Conservation (phyloP, 2,113 vertebrate species). For the Orthochromis malagaraziensis region DNA sequence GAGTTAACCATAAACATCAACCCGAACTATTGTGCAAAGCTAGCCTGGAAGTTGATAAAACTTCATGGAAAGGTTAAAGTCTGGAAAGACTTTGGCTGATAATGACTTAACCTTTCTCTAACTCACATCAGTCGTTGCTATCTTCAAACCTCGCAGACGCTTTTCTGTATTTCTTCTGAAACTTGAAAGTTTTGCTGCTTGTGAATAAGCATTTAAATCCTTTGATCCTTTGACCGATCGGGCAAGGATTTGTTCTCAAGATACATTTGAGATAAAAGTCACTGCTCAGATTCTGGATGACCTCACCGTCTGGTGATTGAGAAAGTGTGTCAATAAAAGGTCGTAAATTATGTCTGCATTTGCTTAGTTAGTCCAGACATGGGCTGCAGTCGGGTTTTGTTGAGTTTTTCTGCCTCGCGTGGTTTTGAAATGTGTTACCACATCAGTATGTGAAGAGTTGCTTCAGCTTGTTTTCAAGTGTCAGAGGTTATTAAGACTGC, state of each 20-base stretch:
- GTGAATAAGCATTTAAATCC: not conserved
- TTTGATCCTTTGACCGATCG: conserved; percentile 21
- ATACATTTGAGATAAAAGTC: conserved; percentile 20
- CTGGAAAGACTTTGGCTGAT: conserved; percentile 1
- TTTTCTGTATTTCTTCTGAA: not conserved
- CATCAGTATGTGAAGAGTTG: conserved; percentile 2
- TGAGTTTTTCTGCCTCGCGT: conserved; percentile 7
- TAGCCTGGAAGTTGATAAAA: not conserved
- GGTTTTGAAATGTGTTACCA: not conserved
- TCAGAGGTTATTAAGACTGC: not conserved
- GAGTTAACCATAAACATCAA: not conserved
- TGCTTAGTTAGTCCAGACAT: not conserved
- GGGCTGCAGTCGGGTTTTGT: not conserved
- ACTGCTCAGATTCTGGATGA: conserved; percentile 3
- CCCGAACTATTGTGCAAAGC: not conserved
- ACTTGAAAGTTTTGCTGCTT: conserved; percentile 3
- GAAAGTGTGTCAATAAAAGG: conserved; percentile 1
- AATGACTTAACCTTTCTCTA: not conserved
- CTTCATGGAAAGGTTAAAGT: conserved; percentile 10
- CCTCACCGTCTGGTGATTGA: conserved; percentile 22
- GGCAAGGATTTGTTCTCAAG: conserved; percentile 21
- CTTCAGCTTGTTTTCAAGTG: conserved; percentile 10
- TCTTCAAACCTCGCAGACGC: not conserved
- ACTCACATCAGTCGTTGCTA: conserved; percentile 8
- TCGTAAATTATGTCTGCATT: not conserved